Percentiles rank a stretch among this genome's conserved stretches.
Evolutionary conservation across 2,888 invertebrate genomes (phyloP).

Genomic region (Alentia gelatinosa): DNA sequence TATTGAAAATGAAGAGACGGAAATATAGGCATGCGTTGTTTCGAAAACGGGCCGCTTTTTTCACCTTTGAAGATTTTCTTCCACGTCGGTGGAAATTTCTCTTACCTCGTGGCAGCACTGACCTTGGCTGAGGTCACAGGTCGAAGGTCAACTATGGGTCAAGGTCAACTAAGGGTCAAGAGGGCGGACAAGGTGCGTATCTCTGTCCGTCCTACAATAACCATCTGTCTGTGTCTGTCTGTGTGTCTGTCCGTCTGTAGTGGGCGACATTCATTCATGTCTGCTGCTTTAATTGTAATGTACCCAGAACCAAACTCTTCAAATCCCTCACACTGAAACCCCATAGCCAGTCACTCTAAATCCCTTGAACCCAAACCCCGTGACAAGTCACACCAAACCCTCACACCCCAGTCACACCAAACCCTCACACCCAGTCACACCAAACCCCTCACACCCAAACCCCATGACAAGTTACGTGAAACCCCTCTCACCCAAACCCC

Average conservation of each 20-base stretch:
- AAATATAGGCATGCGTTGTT: neutral
- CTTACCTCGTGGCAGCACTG: slow-evolving; percentile 37
- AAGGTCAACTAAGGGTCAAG: slow-evolving; percentile 43
- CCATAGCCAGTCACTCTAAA: too few relatives aligned
- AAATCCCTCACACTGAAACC: too few relatives aligned
- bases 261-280: too few relatives aligned
- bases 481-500: too few relatives aligned
- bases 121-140: slow-evolving; percentile 37
- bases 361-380: too few relatives aligned
- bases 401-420: too few relatives aligned
- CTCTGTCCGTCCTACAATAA: slow-evolving; percentile 22
- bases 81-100: slow-evolving; percentile 7
- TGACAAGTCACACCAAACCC: too few relatives aligned
- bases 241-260: neutral
- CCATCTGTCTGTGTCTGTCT: neutral
- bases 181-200: slow-evolving; percentile 53
- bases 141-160: slow-evolving; percentile 5
- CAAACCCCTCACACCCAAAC: too few relatives aligned
- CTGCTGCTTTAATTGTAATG: too few relatives aligned
- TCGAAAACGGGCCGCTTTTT: neutral
- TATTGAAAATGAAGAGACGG: neutral
- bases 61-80: neutral
- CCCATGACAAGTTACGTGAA: too few relatives aligned
- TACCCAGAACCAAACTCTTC: too few relatives aligned
- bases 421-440: too few relatives aligned